Evolutionary conservation across 2,113 vertebrate genomes (phyloP).

Genomic region (zebrafish (Danio rerio)): DNA sequence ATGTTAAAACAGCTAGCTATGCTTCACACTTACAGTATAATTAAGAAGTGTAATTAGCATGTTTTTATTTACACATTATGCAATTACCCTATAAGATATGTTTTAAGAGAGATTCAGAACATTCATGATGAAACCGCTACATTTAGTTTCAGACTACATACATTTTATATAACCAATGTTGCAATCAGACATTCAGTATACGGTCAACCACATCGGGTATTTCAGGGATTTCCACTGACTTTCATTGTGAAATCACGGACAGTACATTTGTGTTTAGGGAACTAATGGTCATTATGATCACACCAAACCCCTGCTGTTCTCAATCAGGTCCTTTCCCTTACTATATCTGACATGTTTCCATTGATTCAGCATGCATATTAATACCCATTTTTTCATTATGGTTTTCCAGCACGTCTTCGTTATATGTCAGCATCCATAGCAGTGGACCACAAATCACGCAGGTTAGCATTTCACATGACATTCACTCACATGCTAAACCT

Average conservation of each 20-base stretch:
- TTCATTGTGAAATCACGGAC: not conserved
- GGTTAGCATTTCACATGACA: slow-evolving; percentile 4
- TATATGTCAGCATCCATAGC: too few relatives aligned
- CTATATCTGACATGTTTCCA: not conserved
- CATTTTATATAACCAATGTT: not conserved
- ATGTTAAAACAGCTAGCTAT: too few relatives aligned
- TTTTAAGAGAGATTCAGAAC: not conserved
- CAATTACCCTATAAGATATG: not conserved
- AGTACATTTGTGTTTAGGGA: slow-evolving; percentile 16
- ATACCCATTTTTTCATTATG: not conserved
- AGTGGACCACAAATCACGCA: not conserved
- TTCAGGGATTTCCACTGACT: not conserved
- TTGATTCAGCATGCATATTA: not conserved
- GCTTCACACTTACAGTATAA: not conserved
- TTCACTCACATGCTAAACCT: not conserved
- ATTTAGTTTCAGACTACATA: not conserved
- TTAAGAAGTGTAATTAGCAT: not conserved
- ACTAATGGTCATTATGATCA: not conserved
- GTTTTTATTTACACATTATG: not conserved
- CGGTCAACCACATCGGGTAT: not conserved
- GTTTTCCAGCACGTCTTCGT: not conserved
- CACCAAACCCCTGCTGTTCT: not conserved
- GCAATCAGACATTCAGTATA: not conserved
- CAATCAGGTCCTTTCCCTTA: not conserved
- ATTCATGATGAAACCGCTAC: not conserved